Conservation (phyloP, 2,888 invertebrate genomes). For the Eupeodes luniger region DNA sequence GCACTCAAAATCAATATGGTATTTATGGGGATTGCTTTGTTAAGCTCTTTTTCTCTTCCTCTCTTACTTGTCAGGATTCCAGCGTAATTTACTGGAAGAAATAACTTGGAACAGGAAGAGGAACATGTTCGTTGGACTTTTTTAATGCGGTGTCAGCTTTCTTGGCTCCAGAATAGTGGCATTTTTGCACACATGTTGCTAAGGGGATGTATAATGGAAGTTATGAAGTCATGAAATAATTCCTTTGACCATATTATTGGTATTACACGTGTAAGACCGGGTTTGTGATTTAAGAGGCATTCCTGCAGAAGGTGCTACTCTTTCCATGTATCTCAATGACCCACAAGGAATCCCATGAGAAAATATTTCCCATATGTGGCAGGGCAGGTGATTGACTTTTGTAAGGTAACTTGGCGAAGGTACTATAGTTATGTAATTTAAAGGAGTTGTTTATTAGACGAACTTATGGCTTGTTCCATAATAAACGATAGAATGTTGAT, state of each 20-base stretch:
- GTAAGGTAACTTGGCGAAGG: background rate
- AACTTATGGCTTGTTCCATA: background rate
- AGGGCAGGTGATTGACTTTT: background rate
- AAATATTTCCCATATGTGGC: background rate
- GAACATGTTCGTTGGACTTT: background rate
- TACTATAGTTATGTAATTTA: background rate
- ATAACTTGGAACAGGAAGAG: background rate
- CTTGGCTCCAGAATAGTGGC: background rate
- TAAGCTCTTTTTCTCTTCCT: conserved; percentile 9
- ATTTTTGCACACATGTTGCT: conserved; percentile 24
- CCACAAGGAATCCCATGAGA: background rate
- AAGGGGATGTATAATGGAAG: background rate
- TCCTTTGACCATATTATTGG: background rate
- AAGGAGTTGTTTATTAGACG: background rate
- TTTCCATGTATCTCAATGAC: background rate
- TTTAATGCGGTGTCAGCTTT: background rate
- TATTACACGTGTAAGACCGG: background rate
- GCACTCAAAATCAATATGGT: conserved; percentile 59
- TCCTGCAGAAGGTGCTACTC: background rate
- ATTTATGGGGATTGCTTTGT: conserved; percentile 43
- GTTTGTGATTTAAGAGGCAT: background rate
- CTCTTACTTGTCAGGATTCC: conserved; percentile 10
- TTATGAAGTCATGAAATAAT: background rate
- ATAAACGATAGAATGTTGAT: background rate
- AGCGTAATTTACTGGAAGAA: conserved; percentile 41